phyloP scores from a whole-genome alignment of 2,888 invertebrate genomes.

The Acrobasis consociella region DNA sequence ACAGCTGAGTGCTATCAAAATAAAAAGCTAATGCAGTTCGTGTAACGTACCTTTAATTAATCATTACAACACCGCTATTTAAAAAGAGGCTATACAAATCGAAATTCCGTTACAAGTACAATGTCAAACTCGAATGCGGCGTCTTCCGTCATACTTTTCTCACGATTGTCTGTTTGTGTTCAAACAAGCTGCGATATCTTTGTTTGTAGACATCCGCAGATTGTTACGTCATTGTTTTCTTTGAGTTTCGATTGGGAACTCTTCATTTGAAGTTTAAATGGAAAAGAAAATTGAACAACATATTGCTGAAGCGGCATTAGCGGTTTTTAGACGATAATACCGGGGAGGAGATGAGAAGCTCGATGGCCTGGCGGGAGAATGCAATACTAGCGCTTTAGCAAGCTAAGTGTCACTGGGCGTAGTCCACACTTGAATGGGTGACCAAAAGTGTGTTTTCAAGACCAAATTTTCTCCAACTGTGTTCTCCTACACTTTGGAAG shows the following conservation, averaged over 20 bases:
- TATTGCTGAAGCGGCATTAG: too few species aligned
- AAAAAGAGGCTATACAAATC: conserved; percentile 9
- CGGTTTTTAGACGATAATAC: too few species aligned
- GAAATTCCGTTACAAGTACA: conserved; percentile 18
- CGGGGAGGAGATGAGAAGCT: too few species aligned
- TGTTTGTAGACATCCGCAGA: conserved; percentile 46
- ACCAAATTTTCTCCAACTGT: too few species aligned
- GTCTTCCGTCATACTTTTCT: conserved; percentile 47
- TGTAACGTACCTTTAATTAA: conserved; percentile 6
- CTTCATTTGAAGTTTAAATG: not conserved
- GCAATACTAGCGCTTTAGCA: too few species aligned
- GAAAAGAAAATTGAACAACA: too few species aligned
- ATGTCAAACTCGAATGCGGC: conserved; percentile 18
- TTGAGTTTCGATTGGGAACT: conserved; percentile 26
- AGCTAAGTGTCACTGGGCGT: too few species aligned
- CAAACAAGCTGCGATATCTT: conserved; percentile 55
- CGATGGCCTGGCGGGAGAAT: too few species aligned
- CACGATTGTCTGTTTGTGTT: conserved; percentile 52
- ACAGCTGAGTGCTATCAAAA: not conserved
- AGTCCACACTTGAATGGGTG: too few species aligned
- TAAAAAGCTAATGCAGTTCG: not conserved
- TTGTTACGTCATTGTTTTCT: conserved; percentile 29
- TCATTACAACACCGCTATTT: conserved; percentile 5
- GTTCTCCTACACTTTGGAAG: too few species aligned
- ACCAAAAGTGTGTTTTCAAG: too few species aligned